These are phyloP conservation scores for Melinaea menophilus DNA, from an alignment of 2,888 invertebrate genomes.

Conservation along the genomic window DNA sequence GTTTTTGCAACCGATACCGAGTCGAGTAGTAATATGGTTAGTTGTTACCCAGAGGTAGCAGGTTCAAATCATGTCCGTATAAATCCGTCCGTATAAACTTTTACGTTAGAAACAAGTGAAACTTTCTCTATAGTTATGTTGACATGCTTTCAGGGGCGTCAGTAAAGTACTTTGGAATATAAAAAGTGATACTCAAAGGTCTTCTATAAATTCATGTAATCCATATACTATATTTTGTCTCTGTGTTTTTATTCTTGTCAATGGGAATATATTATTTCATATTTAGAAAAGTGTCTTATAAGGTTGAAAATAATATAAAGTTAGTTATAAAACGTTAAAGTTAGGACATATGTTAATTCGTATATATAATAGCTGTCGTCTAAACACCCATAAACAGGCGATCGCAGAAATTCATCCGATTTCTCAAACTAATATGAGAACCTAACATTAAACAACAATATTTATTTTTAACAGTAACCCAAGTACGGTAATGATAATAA, in stretches of 20 bases:
- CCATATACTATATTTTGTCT: too few species aligned
- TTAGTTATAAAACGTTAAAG: background rate
- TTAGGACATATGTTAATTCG: background rate
- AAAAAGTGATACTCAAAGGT: slow-evolving; percentile 22
- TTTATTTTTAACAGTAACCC: slow-evolving; percentile 83
- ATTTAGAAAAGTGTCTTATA: background rate
- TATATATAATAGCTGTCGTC: slow-evolving; percentile 4
- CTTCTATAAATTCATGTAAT: slow-evolving; percentile 3
- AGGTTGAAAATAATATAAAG: too few species aligned
- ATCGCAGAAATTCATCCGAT: slow-evolving; percentile 16
- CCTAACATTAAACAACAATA: slow-evolving; percentile 10
- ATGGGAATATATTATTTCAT: background rate
- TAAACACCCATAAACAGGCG: slow-evolving; percentile 12
- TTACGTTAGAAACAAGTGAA: too few species aligned
- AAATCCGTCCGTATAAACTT: too few species aligned
- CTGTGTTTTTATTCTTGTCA: too few species aligned
- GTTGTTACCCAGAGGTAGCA: too few species aligned
- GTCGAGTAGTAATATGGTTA: too few species aligned
- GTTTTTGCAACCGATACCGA: slow-evolving; percentile 14
- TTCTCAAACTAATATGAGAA: slow-evolving; percentile 20
- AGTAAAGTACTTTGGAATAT: slow-evolving; percentile 29
- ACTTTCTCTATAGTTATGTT: slow-evolving; percentile 26
- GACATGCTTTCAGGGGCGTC: slow-evolving; percentile 23
- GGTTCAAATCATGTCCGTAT: too few species aligned
- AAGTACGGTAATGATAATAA: slow-evolving; percentile 83